Evolutionary conservation across 2,797 vertebrate genomes (phyloP).

Genomic region (Spheniscus humboldti): DNA sequence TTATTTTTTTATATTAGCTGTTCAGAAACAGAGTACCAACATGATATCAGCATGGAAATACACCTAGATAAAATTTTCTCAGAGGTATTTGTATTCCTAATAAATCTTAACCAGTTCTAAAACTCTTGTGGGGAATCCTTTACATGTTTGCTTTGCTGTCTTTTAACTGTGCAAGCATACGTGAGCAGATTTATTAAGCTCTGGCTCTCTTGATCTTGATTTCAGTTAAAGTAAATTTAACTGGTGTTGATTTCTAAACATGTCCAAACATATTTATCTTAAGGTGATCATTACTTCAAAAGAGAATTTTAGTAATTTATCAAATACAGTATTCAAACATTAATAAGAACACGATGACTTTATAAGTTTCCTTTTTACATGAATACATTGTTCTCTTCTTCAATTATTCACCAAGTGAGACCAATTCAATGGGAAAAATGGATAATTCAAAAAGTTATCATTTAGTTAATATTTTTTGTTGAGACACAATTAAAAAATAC

Average conservation of each 20-base stretch:
- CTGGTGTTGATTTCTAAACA: not conserved
- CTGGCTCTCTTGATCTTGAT: not conserved
- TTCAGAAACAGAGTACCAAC: conserved; percentile 8
- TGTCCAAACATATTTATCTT: not conserved
- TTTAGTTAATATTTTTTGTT: not conserved
- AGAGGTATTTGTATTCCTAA: conserved; percentile 2
- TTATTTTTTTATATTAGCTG: not conserved
- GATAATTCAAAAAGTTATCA: not conserved
- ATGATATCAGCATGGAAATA: not conserved
- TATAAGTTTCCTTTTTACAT: not conserved
- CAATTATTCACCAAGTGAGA: not conserved
- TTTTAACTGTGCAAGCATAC: not conserved
- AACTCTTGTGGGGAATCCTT: not conserved
- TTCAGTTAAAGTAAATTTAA: not conserved
- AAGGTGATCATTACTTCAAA: not conserved
- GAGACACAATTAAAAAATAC: not conserved
- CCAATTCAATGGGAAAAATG: not conserved
- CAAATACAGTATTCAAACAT: not conserved
- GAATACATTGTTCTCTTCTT: not conserved
- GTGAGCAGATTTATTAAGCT: not conserved
- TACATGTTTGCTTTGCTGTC: not conserved
- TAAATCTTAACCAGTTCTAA: not conserved
- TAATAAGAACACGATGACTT: not conserved
- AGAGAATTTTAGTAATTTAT: not conserved
- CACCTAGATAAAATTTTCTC: conserved; percentile 17